A percentile compares a stretch with the other conserved stretches of the same genome.
Conservation (phyloP, 2,888 invertebrate species). For the Globia sparganii region DNA sequence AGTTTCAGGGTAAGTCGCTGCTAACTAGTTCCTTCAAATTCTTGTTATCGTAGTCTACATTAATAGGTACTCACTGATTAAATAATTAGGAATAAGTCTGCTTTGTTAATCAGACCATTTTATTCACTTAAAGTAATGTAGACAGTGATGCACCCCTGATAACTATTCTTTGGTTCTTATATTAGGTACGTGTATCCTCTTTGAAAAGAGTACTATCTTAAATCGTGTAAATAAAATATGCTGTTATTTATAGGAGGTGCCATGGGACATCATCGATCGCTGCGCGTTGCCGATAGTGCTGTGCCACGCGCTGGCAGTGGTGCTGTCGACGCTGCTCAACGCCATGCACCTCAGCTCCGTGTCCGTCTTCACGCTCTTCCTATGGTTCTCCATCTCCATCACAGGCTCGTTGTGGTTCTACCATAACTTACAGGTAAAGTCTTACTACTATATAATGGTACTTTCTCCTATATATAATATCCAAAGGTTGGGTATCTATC, state of each 20-base stretch:
- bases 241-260: conserved; percentile 90
- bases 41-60: not conserved
- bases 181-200: too few relatives aligned
- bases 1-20: conserved; percentile 4
- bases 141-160: not conserved
- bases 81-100: not conserved
- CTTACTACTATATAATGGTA: not conserved
- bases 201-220: not conserved
- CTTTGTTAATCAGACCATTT: not conserved
- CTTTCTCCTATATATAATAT: not conserved
- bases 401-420: conserved; percentile 95
- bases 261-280: conserved; percentile 93
- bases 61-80: conserved; percentile 5
- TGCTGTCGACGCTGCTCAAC: conserved; percentile 93
- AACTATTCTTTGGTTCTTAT: not conserved
- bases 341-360: conserved; percentile 93
- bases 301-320: conserved; percentile 95
- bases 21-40: not conserved
- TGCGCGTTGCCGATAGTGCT: conserved; percentile 94
- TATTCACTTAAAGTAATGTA: not conserved
- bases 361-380: conserved; percentile 94
- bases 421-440: conserved; percentile 95
- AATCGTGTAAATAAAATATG: conserved; percentile 55
- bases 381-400: conserved; percentile 93
- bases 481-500: not conserved